Evolutionary conservation across 2,888 invertebrate species (phyloP).

Genomic region (Pomacea canaliculata): DNA sequence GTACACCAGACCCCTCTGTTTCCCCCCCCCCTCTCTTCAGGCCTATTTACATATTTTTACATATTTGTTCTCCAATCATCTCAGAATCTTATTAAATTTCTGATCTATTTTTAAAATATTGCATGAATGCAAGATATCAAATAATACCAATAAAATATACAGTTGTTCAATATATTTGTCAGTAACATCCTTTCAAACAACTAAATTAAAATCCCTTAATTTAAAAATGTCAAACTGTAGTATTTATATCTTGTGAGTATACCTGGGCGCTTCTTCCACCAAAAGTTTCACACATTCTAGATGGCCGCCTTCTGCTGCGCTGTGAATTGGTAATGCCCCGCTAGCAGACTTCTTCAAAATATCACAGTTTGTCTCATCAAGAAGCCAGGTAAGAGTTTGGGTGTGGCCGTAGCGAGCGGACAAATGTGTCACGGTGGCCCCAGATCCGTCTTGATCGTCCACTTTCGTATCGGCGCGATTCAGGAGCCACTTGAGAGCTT

Average conservation of each 20-base stretch:
- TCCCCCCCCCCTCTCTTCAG: no score
- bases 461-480: conserved; percentile 50
- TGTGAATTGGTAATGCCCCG: conserved; percentile 84
- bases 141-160: no score
- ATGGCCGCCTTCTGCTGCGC: conserved; percentile 88
- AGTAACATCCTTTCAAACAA: no score
- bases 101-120: no score
- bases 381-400: conserved; percentile 75
- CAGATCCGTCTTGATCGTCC: conserved; percentile 66
- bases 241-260: conserved; percentile 15
- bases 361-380: conserved; percentile 75
- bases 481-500: conserved; percentile 65
- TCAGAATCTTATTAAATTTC: no score
- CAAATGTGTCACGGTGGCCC: conserved; percentile 68
- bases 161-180: no score
- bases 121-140: no score
- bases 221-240: no score
- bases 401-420: conserved; percentile 73
- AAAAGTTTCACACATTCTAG: conserved; percentile 84
- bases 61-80: no score
- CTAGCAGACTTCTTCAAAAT: conserved; percentile 71
- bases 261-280: conserved; percentile 60
- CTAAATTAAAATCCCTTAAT: no score
- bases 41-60: no score
- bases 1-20: no score